Evolutionary conservation across 1,140 invertebrate species (phyloP), one percentile per base, ranked within the genome.

Genomic region (Diuraphis noxia): DNA sequence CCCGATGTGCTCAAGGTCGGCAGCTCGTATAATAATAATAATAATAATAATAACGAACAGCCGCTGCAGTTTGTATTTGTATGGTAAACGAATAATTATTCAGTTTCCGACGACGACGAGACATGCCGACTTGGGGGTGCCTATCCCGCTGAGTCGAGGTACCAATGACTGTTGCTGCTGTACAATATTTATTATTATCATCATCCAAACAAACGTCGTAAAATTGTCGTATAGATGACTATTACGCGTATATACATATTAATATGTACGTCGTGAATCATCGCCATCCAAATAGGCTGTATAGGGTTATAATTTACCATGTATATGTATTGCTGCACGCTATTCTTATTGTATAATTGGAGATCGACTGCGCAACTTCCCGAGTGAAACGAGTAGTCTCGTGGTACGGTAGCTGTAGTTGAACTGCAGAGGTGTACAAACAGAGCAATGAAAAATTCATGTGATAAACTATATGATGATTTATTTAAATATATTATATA

Each of bases 71-170:
- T 72, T n/a, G 56, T n/a, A 72, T 72, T 72, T n/a, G 9, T n/a
- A 72, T 72, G 17, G n/a, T 72, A 72, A 72, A 72, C 56, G 56
- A 72, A 72, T n/a, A 72, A 72, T 72, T n/a, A 72, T 72, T 72
- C 13, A 4, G 30, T 72, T 72, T 72, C 56, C 56, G 56, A 63
- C 56, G 30, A 63, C 56, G 52, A 56, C 52, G 52, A 56, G 52
- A 56, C 52, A 30, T 30, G 4, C 30, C 52, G 56, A 72, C 56
- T 72, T n/a, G 56, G 56, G 56, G 56, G 56, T 72, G 56, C 56
- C 56, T n/a, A 72, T 72, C 56, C 56, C 56, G 56, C 56, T 72
- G 56, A 72, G 56, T n/a, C 56, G 17, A 17, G 13, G 56, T 2
- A n/a, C n/a, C n/a, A 13, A 8, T 30, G 52, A 30, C 52, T 56